A percentile compares a stretch with the other conserved stretches of the same genome.
phyloP scores from a whole-genome alignment of 2,888 invertebrate genomes.

The Liposcelis brunnea region DNA sequence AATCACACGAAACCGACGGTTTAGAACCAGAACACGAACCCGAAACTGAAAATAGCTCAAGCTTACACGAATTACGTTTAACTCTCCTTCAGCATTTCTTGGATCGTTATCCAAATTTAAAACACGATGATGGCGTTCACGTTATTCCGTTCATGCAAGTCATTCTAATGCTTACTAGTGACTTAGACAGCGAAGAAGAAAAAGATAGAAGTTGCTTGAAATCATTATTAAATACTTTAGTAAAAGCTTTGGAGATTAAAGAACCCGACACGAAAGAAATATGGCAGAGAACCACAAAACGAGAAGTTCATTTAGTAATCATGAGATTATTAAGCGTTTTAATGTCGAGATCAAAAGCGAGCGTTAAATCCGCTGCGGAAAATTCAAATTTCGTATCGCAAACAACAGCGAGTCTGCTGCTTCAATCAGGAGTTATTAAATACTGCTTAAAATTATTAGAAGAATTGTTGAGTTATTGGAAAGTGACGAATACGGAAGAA shows the following conservation, averaged over 20 bases:
- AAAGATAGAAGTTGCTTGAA: conserved; percentile 62
- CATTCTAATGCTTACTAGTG: conserved; percentile 73
- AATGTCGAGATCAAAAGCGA: conserved; percentile 55
- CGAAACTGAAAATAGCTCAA: conserved; percentile 26
- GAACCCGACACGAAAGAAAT: conserved; percentile 34
- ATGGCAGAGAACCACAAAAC: conserved; percentile 47
- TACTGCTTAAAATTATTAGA: conserved; percentile 56
- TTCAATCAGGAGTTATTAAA: conserved; percentile 50
- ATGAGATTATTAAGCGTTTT: conserved; percentile 67
- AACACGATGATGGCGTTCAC: conserved; percentile 62
- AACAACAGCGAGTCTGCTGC: conserved; percentile 49
- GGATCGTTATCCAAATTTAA: conserved; percentile 57
- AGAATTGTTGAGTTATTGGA: conserved; percentile 20
- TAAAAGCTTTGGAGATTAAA: conserved; percentile 52
- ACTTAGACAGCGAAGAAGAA: conserved; percentile 72
- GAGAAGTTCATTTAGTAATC: conserved; percentile 76
- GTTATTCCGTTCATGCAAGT: conserved; percentile 88
- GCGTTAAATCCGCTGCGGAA: conserved; percentile 25
- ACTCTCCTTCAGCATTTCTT: conserved; percentile 58
- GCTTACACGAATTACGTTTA: conserved; percentile 48
- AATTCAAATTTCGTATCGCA: conserved; percentile 43
- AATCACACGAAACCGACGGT: conserved; percentile 17
- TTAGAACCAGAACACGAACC: conserved; percentile 25
- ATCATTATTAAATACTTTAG: conserved; percentile 51
- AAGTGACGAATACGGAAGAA: conserved; percentile 24